phyloP scores from a whole-genome alignment of 1,140 invertebrate species.

The Brachionus paranguensis region DNA sequence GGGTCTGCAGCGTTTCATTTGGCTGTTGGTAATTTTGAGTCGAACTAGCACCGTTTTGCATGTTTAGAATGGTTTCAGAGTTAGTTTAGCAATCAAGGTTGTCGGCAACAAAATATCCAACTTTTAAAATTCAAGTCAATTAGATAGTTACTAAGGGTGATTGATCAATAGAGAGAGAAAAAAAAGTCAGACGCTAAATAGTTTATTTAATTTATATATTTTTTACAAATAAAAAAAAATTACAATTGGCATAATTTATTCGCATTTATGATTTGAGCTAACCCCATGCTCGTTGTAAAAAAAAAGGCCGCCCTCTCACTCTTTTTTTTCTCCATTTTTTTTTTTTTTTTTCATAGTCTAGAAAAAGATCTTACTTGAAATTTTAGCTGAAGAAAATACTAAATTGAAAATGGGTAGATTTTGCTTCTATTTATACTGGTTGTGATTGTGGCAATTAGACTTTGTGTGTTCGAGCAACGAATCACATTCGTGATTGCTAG shows the following conservation, averaged over 20 bases:
- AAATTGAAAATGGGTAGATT: neutral
- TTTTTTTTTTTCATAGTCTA: neutral
- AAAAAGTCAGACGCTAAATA: neutral
- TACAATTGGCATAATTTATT: neutral
- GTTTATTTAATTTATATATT: neutral
- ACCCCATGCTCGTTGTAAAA: neutral
- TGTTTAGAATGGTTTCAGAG: neutral
- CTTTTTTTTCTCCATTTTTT: neutral
- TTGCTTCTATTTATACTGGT: neutral
- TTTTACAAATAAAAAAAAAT: neutral
- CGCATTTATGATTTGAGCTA: neutral
- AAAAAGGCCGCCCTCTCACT: neutral
- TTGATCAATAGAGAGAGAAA: neutral
- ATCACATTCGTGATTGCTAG: neutral
- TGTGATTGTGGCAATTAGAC: neutral
- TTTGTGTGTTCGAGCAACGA: neutral
- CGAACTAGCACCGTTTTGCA: conserved; percentile 26
- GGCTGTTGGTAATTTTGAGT: neutral
- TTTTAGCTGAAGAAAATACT: neutral
- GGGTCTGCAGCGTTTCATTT: neutral
- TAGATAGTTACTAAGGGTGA: neutral
- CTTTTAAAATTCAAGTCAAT: neutral
- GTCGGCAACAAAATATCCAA: neutral
- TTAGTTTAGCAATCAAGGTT: neutral
- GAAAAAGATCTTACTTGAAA: neutral